Base-by-base conservation (phyloP, 2,113 vertebrate species). In the Dinomys branickii region DNA sequence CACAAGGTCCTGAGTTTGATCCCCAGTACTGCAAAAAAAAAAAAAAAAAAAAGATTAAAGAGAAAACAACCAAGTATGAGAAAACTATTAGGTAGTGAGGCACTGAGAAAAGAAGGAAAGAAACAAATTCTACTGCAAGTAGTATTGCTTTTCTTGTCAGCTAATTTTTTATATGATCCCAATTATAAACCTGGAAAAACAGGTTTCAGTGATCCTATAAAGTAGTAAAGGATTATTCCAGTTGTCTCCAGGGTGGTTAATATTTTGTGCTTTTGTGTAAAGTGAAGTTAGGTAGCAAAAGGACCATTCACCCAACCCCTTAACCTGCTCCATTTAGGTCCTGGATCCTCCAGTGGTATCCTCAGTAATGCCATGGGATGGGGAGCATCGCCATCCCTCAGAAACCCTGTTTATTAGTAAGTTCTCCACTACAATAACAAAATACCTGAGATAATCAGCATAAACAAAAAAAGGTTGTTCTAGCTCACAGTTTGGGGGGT, bases 191-290 rank as follows among this genome's bases (percentile, higher is more conserved):
- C 33, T 95, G 11, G 88, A 75, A 58, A 95, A 88, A 47, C 13
- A 54, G 73, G 3, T 33, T 69, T 44, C 4, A n/a, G n/a, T 94
- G 24, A 82, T 71, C 80, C 65, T 87, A 11, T 11, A 83, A 83
- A 54, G 41, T 10, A 38, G 33, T 85, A 52, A 54, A 65, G 22
- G 16, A 93, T 96, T 91, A 73, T 52, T 30, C 13, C 2, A 65
- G 54, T 1, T 41, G 22, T 69, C 88, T 95, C 94, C 89, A 10
- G 71, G 69, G 44, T 82, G 59, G 61, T 17, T 83, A 28, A 61
- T 8, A 22, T 47, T 83, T 41, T 87, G 44, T 71, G 54, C 77
- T 88, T 96, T 85, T 94, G 54, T 95, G 54, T 80, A 82, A 95
- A 85, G 67, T 69, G 41, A 92, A 82, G 82, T 94, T 63, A 83